phyloP scores from a whole-genome alignment of 2,888 invertebrate genomes.

The Stenodema calcarata region DNA sequence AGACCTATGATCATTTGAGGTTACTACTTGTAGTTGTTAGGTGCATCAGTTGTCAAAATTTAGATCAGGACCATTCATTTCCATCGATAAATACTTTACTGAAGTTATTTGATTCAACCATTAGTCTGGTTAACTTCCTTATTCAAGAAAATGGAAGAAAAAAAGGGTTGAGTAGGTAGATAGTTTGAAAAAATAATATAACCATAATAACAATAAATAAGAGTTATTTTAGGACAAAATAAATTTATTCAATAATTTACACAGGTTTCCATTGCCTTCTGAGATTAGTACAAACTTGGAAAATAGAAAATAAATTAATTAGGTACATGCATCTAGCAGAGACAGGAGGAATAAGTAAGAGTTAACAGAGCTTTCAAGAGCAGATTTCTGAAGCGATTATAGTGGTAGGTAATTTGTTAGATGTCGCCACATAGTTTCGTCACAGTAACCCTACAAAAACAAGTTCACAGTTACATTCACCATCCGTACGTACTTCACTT shows the following conservation, averaged over 20 bases:
- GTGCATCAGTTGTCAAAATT: too few relatives aligned
- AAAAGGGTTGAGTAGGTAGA: background rate
- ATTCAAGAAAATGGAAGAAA: background rate
- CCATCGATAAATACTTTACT: too few relatives aligned
- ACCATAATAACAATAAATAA: background rate
- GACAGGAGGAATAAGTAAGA: background rate
- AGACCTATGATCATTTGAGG: too few relatives aligned
- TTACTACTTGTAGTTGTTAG: too few relatives aligned
- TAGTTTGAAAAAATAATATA: background rate
- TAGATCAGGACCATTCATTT: too few relatives aligned
- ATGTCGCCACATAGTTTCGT: conserved; percentile 27
- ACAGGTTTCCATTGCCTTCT: background rate
- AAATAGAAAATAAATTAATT: conserved; percentile 6
- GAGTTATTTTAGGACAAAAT: conserved; percentile 1
- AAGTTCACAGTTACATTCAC: conserved; percentile 23
- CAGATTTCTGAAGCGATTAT: background rate
- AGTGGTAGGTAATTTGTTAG: conserved; percentile 8
- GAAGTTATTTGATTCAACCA: background rate
- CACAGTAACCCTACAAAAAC: conserved; percentile 35
- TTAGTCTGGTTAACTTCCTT: background rate
- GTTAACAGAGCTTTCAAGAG: background rate
- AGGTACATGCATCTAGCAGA: conserved; percentile 20
- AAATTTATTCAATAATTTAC: conserved; percentile 31
- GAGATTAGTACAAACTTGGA: background rate
- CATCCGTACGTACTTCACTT: background rate